These are phyloP conservation scores for Pachymerium ferrugineum DNA, from an alignment of 2,888 invertebrate species.

Conservation along the genomic window DNA sequence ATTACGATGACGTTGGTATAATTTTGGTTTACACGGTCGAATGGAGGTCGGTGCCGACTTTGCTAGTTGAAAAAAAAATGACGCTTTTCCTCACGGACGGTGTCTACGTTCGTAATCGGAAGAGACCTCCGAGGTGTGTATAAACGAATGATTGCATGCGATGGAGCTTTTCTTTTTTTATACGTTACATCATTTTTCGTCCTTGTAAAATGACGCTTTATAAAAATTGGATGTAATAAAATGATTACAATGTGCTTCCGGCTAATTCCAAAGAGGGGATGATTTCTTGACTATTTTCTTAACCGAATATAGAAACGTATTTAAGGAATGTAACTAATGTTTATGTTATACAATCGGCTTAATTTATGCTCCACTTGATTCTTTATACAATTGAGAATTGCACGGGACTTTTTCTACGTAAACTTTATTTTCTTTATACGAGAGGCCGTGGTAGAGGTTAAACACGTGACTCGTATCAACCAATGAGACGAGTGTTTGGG, in stretches of 20 bases:
- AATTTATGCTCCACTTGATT: too few relatives aligned
- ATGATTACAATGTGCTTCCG: too few relatives aligned
- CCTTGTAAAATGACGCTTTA: too few relatives aligned
- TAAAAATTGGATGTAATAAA: too few relatives aligned
- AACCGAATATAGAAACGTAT: too few relatives aligned
- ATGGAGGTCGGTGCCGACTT: conserved; percentile 1
- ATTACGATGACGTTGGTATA: conserved; percentile 4
- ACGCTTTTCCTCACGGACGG: neutral
- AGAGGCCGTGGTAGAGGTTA: neutral
- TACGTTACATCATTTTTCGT: neutral
- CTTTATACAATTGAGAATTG: too few relatives aligned
- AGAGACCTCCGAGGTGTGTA: neutral
- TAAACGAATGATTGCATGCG: neutral
- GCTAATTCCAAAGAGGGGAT: too few relatives aligned
- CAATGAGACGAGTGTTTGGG: neutral
- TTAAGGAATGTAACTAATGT: too few relatives aligned
- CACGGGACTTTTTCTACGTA: neutral
- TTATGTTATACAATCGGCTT: too few relatives aligned
- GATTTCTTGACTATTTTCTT: too few relatives aligned
- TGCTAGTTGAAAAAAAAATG: neutral
- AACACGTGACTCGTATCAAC: neutral
- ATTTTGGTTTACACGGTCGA: neutral
- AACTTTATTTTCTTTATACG: neutral
- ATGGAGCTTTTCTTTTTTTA: neutral
- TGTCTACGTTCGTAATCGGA: neutral